Base-by-base conservation (phyloP, 2,888 invertebrate species). In the Sarcophaga subvicina region DNA sequence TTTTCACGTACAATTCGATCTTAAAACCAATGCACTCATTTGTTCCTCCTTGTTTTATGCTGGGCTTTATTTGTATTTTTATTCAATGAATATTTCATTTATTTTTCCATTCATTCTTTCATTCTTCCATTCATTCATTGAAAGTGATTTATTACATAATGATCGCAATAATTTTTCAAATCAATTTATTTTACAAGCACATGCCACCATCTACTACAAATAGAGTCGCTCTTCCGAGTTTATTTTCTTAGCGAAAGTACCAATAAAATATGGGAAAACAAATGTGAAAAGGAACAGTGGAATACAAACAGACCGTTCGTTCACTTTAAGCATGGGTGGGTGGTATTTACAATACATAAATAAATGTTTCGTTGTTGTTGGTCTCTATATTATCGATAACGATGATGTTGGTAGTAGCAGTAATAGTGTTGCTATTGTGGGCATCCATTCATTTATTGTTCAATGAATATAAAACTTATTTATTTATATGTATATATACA, bases 91-190 rank as follows among this genome's bases (percentile, higher is more conserved):
- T 73, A 75, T 75, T 79, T 75, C 17, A 54, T 54, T 79, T 64
- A 75, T 79, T 54, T 4, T 2, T 54, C 10, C 17, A 14, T 54
- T 12, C 17, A 54, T 54, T 79, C 73, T 20, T 20, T 79, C 73
- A 75, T 79, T 54, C 54, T 2, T 54, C 6, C 17, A 14, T 54
- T 12, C 17, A 54, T 54, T 79, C 73, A 79, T 75, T 64, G 73
- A 54, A 75, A 64, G 59, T 83, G 83, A 83, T 83, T 83, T 83
- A 83, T 83, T 73, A 64, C 59, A 64, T 64, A 75, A 69, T 75
- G 79, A 73, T 59, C 63, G 69, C 25, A 79, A 64, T 69, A 79
- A 77, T 62, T 72, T 83, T 66, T 77, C 77, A 71, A 77, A 64
- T 27, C 4, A 70, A 63, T 20, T 69, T 69, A 81, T 27, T 70